phyloP scores from a whole-genome alignment of 2,888 invertebrate species.

The Ellobium chinense region DNA sequence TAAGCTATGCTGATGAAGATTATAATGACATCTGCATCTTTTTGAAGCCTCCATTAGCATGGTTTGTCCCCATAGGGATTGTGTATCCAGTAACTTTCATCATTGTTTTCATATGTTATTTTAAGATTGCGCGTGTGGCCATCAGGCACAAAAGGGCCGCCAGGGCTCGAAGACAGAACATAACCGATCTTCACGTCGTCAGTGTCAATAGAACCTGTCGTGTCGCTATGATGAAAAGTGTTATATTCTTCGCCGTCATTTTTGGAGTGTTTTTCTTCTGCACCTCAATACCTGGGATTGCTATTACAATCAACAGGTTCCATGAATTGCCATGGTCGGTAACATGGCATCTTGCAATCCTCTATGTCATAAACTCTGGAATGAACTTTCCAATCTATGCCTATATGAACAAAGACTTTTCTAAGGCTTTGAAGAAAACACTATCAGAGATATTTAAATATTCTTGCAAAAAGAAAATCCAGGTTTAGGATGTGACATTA shows the following conservation, averaged over 20 bases:
- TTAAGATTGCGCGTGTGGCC: constrained; percentile 5
- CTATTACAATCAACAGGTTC: not conserved
- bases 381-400: not conserved
- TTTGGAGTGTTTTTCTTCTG: not conserved
- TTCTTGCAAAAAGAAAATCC: no score
- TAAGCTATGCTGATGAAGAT: not conserved
- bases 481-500: no score
- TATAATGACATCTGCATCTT: constrained; percentile 4
- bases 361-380: not conserved
- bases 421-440: not conserved
- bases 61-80: not conserved
- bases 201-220: not conserved
- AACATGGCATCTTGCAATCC: not conserved
- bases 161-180: not conserved
- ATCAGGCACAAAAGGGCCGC: not conserved
- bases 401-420: not conserved
- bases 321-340: not conserved
- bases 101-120: not conserved
- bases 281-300: not conserved
- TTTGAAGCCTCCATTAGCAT: not conserved
- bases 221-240: not conserved
- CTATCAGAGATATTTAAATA: no score
- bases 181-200: not conserved
- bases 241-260: not conserved
- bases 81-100: not conserved